Conservation (phyloP, 2,797 vertebrate species). For the Falco naumanni region DNA sequence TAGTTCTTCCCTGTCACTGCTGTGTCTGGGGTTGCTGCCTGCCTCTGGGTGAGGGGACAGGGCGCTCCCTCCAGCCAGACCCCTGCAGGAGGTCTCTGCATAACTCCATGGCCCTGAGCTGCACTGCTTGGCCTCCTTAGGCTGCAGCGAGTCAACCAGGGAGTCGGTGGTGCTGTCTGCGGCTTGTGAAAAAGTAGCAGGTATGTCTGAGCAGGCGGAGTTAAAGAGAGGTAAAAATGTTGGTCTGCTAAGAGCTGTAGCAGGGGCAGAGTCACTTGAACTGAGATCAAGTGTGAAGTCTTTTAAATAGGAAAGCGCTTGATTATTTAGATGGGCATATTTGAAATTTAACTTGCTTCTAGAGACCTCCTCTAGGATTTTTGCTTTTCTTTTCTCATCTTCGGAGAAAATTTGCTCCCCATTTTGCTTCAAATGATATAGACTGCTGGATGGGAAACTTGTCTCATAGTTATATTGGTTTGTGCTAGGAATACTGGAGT, state of each 20-base stretch:
- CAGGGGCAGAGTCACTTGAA: neutral
- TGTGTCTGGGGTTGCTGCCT: neutral
- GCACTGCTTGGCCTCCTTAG: neutral
- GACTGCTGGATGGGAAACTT: neutral
- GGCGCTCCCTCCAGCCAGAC: neutral
- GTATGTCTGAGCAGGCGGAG: neutral
- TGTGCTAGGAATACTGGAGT: neutral
- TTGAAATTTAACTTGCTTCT: conserved; percentile 53
- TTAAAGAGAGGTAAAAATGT: conserved; percentile 55
- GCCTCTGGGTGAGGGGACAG: neutral
- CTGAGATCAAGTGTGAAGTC: conserved; percentile 27
- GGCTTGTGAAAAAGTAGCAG: neutral
- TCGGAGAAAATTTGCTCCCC: conserved; percentile 31
- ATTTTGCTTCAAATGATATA: conserved; percentile 8
- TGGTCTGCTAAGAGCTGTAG: conserved; percentile 11
- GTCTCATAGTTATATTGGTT: conserved; percentile 9
- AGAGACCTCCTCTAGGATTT: conserved; percentile 22
- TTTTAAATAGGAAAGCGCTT: conserved; percentile 39
- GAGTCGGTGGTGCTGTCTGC: neutral
- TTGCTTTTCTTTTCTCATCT: conserved; percentile 24
- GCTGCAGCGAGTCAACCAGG: neutral
- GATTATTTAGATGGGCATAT: conserved; percentile 53
- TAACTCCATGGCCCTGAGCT: neutral
- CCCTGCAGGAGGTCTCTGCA: neutral
- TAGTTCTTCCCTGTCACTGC: neutral